phyloP scores from a whole-genome alignment of 1,140 invertebrate species.

The Pseudomyrmex concolor region DNA sequence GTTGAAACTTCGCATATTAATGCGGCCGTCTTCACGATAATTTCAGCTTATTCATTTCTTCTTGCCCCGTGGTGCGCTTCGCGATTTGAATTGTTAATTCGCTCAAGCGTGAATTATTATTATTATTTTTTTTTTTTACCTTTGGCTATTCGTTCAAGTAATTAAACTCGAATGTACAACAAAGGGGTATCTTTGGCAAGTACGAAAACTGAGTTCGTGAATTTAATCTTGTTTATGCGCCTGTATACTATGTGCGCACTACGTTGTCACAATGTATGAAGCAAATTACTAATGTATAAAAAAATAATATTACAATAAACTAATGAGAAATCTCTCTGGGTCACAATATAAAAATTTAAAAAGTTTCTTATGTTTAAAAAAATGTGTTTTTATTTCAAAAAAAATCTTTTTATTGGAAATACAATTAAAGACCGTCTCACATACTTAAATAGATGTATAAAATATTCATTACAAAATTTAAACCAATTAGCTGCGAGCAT shows the following conservation, averaged over 20 bases:
- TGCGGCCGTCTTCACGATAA: neutral
- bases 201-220: neutral
- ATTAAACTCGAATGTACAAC: slow-evolving; percentile 29
- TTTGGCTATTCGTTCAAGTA: neutral
- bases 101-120: neutral
- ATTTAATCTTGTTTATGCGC: neutral
- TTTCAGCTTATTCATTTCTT: slow-evolving; percentile 18
- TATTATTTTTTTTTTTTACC: neutral
- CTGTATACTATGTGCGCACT: too few species aligned
- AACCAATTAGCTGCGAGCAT: neutral
- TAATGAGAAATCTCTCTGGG: too few species aligned
- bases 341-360: too few species aligned
- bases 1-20: slow-evolving; percentile 1
- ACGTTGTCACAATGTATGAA: too few species aligned
- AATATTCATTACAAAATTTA: neutral
- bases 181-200: slow-evolving; percentile 2
- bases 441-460: neutral
- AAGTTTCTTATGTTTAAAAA: too few species aligned
- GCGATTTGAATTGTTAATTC: slow-evolving; percentile 43
- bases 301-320: too few species aligned
- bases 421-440: too few species aligned
- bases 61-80: neutral
- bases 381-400: too few species aligned
- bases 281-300: too few species aligned
- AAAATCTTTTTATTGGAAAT: too few species aligned